phyloP scores from a whole-genome alignment of 2,113 vertebrate species.

The pig (Sus scrofa) region DNA sequence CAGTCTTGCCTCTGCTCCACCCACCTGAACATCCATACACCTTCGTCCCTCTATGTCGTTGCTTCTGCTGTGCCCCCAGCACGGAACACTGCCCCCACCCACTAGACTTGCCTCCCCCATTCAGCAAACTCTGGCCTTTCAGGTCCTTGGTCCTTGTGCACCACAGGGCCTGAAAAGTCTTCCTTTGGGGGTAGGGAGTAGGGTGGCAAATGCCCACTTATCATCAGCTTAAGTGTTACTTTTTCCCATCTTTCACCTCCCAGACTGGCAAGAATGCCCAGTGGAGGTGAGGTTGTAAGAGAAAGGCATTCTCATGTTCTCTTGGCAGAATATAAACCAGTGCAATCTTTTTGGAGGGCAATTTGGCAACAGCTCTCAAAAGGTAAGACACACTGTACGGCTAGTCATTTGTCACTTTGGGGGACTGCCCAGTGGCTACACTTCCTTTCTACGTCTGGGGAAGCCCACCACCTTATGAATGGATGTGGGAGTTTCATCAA shows the following conservation, averaged over 20 bases:
- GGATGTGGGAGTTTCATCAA: neutral
- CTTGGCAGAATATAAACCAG: neutral
- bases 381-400: neutral
- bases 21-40: neutral
- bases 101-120: neutral
- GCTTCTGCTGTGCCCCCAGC: neutral
- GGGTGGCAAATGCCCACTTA: neutral
- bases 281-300: neutral
- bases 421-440: neutral
- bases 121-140: neutral
- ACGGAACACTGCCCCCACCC: neutral
- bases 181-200: neutral
- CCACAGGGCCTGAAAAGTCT: neutral
- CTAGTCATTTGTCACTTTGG: neutral
- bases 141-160: neutral
- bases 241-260: neutral
- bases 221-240: neutral
- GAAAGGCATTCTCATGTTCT: neutral
- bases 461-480: neutral
- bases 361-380: conserved; percentile 22
- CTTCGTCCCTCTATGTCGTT: neutral
- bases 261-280: neutral
- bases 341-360: neutral
- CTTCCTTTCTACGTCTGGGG: neutral
- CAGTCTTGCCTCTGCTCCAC: neutral